phyloP scores from a whole-genome alignment of 2,113 vertebrate genomes.

The Ceyx margarethae region DNA sequence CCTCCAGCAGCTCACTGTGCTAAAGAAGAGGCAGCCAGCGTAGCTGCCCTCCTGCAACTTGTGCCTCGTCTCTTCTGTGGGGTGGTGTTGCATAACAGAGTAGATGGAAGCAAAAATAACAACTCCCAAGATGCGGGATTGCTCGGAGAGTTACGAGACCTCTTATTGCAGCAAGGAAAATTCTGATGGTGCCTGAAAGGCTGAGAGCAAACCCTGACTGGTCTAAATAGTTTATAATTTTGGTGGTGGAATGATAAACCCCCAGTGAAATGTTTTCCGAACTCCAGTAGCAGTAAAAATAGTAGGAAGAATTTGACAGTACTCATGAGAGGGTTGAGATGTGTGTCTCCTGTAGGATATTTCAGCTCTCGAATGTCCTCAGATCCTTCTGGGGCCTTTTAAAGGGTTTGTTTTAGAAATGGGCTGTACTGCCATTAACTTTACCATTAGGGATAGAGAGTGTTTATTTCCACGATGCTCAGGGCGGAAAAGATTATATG shows the following conservation, averaged over 20 bases:
- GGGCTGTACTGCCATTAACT: not conserved
- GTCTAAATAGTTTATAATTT: slow-evolving; percentile 56
- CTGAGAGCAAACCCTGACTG: slow-evolving; percentile 30
- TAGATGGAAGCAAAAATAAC: not conserved
- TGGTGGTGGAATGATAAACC: slow-evolving; percentile 58
- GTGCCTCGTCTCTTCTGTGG: not conserved
- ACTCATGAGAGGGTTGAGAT: slow-evolving; percentile 38
- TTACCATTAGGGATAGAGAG: slow-evolving; percentile 13
- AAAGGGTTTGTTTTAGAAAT: slow-evolving; percentile 54
- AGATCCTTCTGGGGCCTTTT: slow-evolving; percentile 31
- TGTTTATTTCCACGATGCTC: slow-evolving; percentile 10
- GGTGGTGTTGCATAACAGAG: not conserved
- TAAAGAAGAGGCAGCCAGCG: not conserved
- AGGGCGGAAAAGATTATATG: not conserved
- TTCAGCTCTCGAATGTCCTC: not conserved
- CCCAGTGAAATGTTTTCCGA: slow-evolving; percentile 49
- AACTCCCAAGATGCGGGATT: not conserved
- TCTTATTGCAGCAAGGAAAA: not conserved
- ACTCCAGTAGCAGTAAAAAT: slow-evolving; percentile 40
- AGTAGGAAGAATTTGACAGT: slow-evolving; percentile 9
- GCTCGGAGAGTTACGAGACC: not conserved
- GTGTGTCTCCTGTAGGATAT: slow-evolving; percentile 25
- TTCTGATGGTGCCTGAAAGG: slow-evolving; percentile 37
- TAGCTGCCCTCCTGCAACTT: not conserved
- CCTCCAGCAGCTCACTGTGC: slow-evolving; percentile 29